phyloP scores from a whole-genome alignment of 2,113 vertebrate genomes.

The Brachypodius melanocephalos region DNA sequence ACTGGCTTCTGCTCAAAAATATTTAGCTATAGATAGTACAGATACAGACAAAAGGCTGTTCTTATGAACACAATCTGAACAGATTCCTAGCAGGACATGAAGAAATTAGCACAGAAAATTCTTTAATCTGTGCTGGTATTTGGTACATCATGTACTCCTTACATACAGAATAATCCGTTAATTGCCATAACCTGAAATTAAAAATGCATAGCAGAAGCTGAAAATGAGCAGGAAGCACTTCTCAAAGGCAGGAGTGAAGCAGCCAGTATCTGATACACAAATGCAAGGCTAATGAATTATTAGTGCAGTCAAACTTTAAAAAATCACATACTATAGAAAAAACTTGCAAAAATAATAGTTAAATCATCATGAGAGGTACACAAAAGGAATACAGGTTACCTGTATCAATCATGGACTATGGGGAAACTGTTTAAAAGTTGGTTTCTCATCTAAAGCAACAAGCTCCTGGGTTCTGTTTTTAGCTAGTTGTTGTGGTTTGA shows the following conservation, averaged over 20 bases:
- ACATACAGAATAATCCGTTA: not conserved
- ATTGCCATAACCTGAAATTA: not conserved
- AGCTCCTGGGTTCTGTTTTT: not conserved
- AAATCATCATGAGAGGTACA: not conserved
- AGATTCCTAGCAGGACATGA: not conserved
- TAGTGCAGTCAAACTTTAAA: not conserved
- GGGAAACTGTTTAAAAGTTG: not conserved
- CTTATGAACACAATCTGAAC: not conserved
- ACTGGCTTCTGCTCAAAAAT: not conserved
- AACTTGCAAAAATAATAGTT: not conserved
- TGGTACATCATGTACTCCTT: not conserved
- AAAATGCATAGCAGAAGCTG: not conserved
- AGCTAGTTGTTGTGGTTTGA: not conserved
- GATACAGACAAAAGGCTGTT: not conserved
- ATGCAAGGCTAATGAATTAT: not conserved
- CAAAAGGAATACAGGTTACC: not conserved
- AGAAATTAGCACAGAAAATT: not conserved
- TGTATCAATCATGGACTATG: fast-evolving
- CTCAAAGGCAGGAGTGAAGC: not conserved
- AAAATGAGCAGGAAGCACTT: not conserved
- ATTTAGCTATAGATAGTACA: not conserved
- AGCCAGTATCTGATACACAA: not conserved
- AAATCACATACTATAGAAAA: not conserved
- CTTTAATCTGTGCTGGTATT: not conserved
- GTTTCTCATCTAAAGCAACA: not conserved